phyloP scores from a whole-genome alignment of 2,797 vertebrate species.

The Threskiornis aethiopicus region DNA sequence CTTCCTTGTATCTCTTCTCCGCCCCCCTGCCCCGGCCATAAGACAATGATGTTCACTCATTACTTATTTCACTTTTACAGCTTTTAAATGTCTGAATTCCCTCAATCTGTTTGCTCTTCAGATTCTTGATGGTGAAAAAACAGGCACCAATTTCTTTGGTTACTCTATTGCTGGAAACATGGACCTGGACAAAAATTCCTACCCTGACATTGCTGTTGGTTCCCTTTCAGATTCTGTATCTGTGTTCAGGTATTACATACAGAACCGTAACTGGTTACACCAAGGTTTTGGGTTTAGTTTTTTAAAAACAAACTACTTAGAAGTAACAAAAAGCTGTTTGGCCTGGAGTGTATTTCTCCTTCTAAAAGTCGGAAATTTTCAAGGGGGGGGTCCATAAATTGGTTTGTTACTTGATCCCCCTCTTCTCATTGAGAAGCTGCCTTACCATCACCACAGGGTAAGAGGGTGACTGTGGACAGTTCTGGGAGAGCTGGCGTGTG shows the following conservation, averaged over 20 bases:
- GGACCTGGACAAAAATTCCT: conserved; percentile 94
- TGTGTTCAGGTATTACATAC: conserved; percentile 83
- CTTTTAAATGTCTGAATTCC: not conserved
- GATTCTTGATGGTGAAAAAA: conserved; percentile 86
- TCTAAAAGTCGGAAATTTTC: not conserved
- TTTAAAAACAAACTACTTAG: not conserved
- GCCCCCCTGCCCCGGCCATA: not conserved
- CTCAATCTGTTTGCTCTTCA: conserved; percentile 62
- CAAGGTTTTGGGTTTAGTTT: not conserved
- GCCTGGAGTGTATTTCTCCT: not conserved
- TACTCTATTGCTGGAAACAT: conserved; percentile 96
- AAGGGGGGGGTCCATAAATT: not conserved
- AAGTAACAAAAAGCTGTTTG: not conserved
- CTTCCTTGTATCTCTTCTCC: not conserved
- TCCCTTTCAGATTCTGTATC: conserved; percentile 91
- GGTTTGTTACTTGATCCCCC: not conserved
- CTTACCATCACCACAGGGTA: fast-evolving
- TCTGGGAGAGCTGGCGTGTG: too few relatives aligned
- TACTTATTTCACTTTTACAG: not conserved
- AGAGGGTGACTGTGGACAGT: not conserved
- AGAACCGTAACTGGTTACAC: not conserved
- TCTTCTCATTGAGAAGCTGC: not conserved
- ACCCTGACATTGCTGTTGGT: conserved; percentile 93
- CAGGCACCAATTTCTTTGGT: conserved; percentile 84
- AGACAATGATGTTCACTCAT: not conserved